Base-by-base conservation (phyloP, 2,113 vertebrate species). In the Tauraco erythrolophus region DNA sequence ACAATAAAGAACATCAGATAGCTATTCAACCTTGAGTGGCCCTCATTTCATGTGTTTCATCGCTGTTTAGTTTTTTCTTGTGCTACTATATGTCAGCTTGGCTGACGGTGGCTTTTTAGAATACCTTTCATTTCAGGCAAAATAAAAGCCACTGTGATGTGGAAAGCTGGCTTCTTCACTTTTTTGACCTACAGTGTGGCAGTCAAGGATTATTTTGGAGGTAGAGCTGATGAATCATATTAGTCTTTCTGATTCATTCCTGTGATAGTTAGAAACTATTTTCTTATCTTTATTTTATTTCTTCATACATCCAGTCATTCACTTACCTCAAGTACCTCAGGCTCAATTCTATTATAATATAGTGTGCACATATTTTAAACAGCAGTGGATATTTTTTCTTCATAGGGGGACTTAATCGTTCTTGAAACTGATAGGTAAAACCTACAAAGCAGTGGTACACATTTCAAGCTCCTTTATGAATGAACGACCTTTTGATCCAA, bases 271-370 rank as follows among this genome's bases (percentile, higher is more conserved):
- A 28, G 62, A 97, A 97, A 95, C 72, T 95, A 35, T 95, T 97
- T 93, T 78, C 77, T 94, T 97, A 96, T 96, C 95, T 98, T 96
- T 95, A 95, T 88, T 97, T 69, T 85, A 91, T 95, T 94, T 97
- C 57, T 85, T 81, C 64, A 46, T 27, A 56, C 43, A 61, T 71
- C 80, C 62, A 91, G 8, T 93, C 91, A 87, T 96, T 92, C 56
- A 77, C 91, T 98, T 98, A 92, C 82, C 89, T 97, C 80, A 90
- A 91, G 80, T 77, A 92, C 64, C 45, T 82, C 86, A 93, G 86
- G 60, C 76, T 91, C 90, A 85, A n/a, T 80, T 97, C 78, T 84
- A 51, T 97, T 96, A 79, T 57, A 50, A 27, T 79, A 22, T 28
- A 31, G 4, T 77, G 43, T 88, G 60, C 75, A 60, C 54, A 22